These are phyloP conservation scores for Punctoribates punctum DNA, from an alignment of 2,888 invertebrate species.

Conservation along the genomic window DNA sequence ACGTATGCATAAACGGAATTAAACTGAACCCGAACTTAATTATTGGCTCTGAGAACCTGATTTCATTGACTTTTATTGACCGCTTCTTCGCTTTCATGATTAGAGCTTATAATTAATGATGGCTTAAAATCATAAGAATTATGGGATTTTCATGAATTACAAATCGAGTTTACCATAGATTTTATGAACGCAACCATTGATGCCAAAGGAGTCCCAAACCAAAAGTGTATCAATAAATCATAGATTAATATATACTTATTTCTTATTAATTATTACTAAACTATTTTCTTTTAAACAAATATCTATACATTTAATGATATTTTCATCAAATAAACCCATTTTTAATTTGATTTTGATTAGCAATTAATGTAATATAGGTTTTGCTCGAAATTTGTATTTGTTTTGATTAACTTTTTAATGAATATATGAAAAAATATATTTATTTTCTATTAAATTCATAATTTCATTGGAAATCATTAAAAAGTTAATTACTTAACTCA, in stretches of 20 bases:
- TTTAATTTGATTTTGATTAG: conserved; percentile 1
- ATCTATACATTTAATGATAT: not conserved
- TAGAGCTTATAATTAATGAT: conserved; percentile 12
- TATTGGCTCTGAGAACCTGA: not conserved
- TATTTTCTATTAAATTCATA: too few species aligned
- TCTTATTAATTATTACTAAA: not conserved
- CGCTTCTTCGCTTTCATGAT: conserved; percentile 8
- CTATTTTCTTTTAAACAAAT: not conserved
- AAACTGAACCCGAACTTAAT: not conserved
- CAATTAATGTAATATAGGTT: not conserved
- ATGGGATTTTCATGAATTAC: conserved; percentile 12
- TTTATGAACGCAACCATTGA: not conserved
- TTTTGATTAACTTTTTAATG: too few species aligned
- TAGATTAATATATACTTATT: not conserved
- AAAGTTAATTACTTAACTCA: too few species aligned
- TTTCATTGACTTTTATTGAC: conserved; percentile 13
- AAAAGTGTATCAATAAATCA: not conserved
- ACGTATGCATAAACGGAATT: conserved; percentile 21
- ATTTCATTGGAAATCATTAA: too few species aligned
- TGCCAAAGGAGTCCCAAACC: not conserved
- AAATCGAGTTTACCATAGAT: conserved; percentile 1
- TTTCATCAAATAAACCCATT: not conserved
- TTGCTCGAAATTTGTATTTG: not conserved
- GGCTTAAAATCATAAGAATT: conserved; percentile 16
- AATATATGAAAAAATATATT: too few species aligned